Base-by-base conservation (phyloP, 2,113 vertebrate species). In the Planiliza haematocheilus region DNA sequence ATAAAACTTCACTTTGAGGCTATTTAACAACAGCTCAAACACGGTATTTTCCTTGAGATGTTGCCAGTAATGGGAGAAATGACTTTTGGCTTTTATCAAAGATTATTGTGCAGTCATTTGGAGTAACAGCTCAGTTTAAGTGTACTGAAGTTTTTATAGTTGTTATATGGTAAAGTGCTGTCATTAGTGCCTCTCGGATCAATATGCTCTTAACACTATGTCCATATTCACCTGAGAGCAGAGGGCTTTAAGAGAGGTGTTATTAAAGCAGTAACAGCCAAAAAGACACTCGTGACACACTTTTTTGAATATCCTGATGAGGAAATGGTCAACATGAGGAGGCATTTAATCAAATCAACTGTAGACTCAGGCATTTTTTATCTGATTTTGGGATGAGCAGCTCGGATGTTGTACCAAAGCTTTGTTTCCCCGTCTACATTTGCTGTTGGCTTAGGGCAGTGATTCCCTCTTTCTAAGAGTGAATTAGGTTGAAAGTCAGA, bases 401-500 rank as follows among this genome's bases (percentile, higher is more conserved):
- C 59, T 42, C 49, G 64, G 49, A 64, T 60, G 70, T 79, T 76
- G 65, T 58, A 78, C 82, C 63, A 76, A 81, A 87, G 53, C 70
- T 88, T 81, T 70, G 70, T 81, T 82, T 77, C 62, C 63, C 41
- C 55, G 36, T 82, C 74, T 82, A 81, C 36, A 84, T 87, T 85
- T 86, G 61, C 76, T 70, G 79, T 73, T 79, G 60, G 71, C 83
- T 86, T 76, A 70, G 66, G 75, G 81, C 87, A 91, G 83, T 66
- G 75, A 87, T 82, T 80, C 74, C 74, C 59, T 82, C 69, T 75
- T 79, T 88, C 74, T 70, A 85, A 79, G 77, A 88, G 82, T 87
- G 90, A 89, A 93, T 92, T 88, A 90, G 88, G 79, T 85, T 90
- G 83, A 90, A 93, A 90, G 91, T 88, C 83, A 92, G 83, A 91